phyloP scores from a whole-genome alignment of 2,888 invertebrate genomes.

The Hypselothyrea guttata region DNA sequence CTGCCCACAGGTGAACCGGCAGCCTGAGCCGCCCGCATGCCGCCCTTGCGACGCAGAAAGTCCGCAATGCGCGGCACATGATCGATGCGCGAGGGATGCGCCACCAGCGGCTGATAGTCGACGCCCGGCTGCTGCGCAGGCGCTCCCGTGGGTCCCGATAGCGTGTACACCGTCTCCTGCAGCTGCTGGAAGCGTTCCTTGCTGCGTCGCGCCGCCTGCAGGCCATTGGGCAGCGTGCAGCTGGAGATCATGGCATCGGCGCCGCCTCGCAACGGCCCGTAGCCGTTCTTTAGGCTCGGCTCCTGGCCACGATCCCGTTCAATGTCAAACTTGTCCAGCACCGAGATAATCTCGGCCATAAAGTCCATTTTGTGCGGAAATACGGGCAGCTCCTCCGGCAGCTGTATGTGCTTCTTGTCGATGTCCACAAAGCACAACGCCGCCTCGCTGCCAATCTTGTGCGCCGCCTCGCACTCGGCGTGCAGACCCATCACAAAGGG shows the following conservation, averaged over 20 bases:
- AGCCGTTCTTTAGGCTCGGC: constrained; percentile 77
- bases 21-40: constrained; percentile 50
- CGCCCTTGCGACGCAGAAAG: constrained; percentile 90
- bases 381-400: constrained; percentile 96
- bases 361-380: constrained; percentile 96
- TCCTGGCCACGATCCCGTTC: constrained; percentile 80
- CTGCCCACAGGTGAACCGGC: constrained; percentile 66
- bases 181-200: constrained; percentile 83
- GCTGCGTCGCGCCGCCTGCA: constrained; percentile 83
- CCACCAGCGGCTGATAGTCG: constrained; percentile 81
- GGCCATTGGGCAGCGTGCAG: constrained; percentile 87
- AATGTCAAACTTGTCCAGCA: constrained; percentile 88
- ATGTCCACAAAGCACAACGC: constrained; percentile 98
- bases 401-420: constrained; percentile 94
- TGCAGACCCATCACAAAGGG: constrained; percentile 98
- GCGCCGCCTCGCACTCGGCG: constrained; percentile 84
- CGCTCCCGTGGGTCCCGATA: constrained; percentile 53
- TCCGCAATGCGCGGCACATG: constrained; percentile 93
- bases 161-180: constrained; percentile 89
- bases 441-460: constrained; percentile 90
- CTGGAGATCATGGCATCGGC: constrained; percentile 90
- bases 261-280: constrained; percentile 50
- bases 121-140: constrained; percentile 62
- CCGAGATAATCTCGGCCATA: constrained; percentile 90
- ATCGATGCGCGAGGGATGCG: constrained; percentile 84